Conservation (phyloP, 2,797 vertebrate species). For the Ctenosaura bakeri region DNA sequence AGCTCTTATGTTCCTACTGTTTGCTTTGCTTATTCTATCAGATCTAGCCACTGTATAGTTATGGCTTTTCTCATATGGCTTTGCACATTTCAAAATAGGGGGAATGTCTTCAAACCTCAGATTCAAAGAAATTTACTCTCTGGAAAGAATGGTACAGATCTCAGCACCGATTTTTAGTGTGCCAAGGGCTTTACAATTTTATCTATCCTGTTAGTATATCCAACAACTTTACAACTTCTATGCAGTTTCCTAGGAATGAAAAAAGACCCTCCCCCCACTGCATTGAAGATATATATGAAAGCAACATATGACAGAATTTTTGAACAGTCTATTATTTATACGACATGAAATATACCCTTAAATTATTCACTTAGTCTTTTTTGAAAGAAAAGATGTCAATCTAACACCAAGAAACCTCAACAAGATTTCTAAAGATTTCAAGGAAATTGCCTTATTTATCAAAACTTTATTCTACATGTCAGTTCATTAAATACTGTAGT, state of each 20-base stretch:
- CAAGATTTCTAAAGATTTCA: slow-evolving; percentile 76
- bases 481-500: slow-evolving; percentile 80
- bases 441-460: slow-evolving; percentile 79
- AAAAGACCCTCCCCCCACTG: slow-evolving; percentile 50
- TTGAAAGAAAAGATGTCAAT: slow-evolving; percentile 77
- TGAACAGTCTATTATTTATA: slow-evolving; percentile 76
- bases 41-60: too few species aligned
- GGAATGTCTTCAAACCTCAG: too few species aligned
- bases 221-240: slow-evolving; percentile 31
- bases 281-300: slow-evolving; percentile 65
- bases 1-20: too few species aligned
- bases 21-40: too few species aligned
- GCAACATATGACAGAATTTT: slow-evolving; percentile 66
- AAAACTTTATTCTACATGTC: slow-evolving; percentile 78
- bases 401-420: slow-evolving; percentile 77
- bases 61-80: too few species aligned
- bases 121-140: too few species aligned
- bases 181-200: background rate
- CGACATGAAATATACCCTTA: slow-evolving; percentile 79
- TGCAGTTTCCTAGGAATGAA: slow-evolving; percentile 58
- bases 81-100: too few species aligned
- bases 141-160: background rate
- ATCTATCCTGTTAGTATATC: slow-evolving; percentile 26
- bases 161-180: background rate
- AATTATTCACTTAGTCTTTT: slow-evolving; percentile 80